Base-by-base conservation (phyloP, 2,113 vertebrate species). In the Acrocephalus kingi region DNA sequence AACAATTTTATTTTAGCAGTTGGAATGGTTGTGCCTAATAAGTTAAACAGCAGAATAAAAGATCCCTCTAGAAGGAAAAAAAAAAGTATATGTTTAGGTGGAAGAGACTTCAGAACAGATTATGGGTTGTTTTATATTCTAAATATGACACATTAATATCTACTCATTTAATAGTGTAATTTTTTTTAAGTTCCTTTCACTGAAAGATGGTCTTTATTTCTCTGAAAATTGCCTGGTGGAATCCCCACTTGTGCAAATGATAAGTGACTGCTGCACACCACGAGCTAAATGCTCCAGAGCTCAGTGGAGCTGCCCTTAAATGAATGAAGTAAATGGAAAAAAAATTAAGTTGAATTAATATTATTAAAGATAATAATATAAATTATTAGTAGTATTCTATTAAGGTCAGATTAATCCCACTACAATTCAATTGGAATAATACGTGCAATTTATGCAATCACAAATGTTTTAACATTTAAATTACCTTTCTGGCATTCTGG, bases 281-380 rank as follows among this genome's bases (percentile, higher is more conserved):
- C 48, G 92, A 93, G 83, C 93, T 94, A 93, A 97, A 97, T 27
- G 87, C 89, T 87, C 61, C 37, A 59, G 88, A 97, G 85, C 91
- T 95, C 81, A 94, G 7, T 33, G 62, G 84, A 96, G 94, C 79
- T 93, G 94, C 95, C 91, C 86, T 85, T 71, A 97, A 96, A 97
- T 93, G 97, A 97, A 87, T 78, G 93, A 97, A 74, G 75, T 92
- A 97, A 97, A 97, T 87, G 94, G 95, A 79, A 92, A 96, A 97
- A 97, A 94, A 94, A 93, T 96, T 97, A 97, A 97, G 88, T 68
- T 92, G 93, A 97, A 96, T 95, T 97, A 97, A 96, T 95, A 97
- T 97, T 97, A 97, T 97, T 97, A 97, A 96, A 97, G 94, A 96
- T 97, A 98, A 98, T 97, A 97, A 94, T 97, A 96, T 97, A 97